Percentiles rank a stretch among this genome's conserved stretches.
Evolutionary conservation across 2,888 invertebrate species (phyloP).

Genomic region (Mesochorus sp.): DNA sequence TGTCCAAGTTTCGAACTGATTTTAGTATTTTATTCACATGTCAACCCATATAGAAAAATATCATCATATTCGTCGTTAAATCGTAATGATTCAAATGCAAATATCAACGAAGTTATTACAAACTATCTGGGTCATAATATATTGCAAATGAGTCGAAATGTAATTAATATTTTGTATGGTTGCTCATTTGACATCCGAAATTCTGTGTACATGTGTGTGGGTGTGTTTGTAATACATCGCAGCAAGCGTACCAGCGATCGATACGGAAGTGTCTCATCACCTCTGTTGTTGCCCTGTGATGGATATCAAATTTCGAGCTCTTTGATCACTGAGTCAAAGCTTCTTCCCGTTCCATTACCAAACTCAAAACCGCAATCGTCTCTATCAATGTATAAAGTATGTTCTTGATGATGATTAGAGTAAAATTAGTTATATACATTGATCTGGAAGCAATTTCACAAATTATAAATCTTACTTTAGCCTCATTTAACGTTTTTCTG

Average conservation of each 20-base stretch:
- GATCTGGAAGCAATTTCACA: background rate
- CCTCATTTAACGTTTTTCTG: no score
- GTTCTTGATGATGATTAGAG: background rate
- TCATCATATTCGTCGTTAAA: no score
- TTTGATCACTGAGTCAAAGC: conserved; percentile 24
- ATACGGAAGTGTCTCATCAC: conserved; percentile 12
- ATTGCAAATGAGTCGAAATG: no score
- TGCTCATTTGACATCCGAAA: background rate
- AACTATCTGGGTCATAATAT: no score
- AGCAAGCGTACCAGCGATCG: background rate
- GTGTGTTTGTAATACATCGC: background rate
- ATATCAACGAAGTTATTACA: no score
- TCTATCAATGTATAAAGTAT: background rate
- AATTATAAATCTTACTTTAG: no score
- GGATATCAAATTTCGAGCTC: conserved; percentile 10
- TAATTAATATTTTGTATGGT: no score
- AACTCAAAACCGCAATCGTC: background rate
- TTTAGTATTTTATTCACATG: no score
- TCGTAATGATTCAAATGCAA: no score
- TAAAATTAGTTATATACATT: background rate
- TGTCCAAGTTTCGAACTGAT: no score
- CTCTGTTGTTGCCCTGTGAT: background rate
- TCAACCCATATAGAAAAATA: no score
- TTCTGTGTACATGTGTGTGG: background rate
- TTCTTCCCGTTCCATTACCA: background rate